phyloP scores from a whole-genome alignment of 2,113 vertebrate genomes.

The Seriola aureovittata region DNA sequence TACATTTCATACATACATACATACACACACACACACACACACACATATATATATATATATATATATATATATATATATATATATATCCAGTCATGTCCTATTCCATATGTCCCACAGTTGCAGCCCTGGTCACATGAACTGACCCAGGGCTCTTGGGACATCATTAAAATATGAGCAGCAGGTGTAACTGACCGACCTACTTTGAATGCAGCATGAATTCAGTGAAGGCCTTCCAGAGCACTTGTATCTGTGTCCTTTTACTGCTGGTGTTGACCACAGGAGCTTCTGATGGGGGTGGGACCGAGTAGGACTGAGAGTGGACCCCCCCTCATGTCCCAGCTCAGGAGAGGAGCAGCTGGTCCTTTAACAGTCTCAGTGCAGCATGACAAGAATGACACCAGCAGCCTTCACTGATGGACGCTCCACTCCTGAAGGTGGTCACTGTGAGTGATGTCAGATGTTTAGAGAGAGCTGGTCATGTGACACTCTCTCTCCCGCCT shows the following conservation, averaged over 20 bases:
- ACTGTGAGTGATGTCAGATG: constrained; percentile 14
- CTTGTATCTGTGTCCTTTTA: constrained; percentile 21
- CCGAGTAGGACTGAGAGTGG: background rate
- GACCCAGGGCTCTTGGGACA: background rate
- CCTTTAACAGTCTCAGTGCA: constrained; percentile 15
- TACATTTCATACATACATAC: too few relatives aligned
- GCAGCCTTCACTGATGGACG: background rate
- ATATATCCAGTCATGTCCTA: background rate
- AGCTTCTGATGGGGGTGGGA: constrained; percentile 20
- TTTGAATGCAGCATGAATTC: constrained; percentile 11
- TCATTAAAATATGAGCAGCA: background rate
- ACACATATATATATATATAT: too few relatives aligned
- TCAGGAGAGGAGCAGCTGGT: background rate
- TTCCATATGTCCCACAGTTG: background rate
- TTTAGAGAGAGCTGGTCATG: constrained; percentile 3
- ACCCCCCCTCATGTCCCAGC: background rate
- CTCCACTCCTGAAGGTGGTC: constrained; percentile 3
- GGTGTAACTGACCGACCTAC: background rate
- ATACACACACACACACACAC: too few relatives aligned
- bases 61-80: too few relatives aligned
- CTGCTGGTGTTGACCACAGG: constrained; percentile 10
- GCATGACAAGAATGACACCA: background rate
- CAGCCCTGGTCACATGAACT: background rate
- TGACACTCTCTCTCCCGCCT: constrained; percentile 45
- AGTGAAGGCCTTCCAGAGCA: constrained; percentile 30